Evolutionary conservation across 2,113 vertebrate species (phyloP).

Genomic region (Plotosus lineatus): DNA sequence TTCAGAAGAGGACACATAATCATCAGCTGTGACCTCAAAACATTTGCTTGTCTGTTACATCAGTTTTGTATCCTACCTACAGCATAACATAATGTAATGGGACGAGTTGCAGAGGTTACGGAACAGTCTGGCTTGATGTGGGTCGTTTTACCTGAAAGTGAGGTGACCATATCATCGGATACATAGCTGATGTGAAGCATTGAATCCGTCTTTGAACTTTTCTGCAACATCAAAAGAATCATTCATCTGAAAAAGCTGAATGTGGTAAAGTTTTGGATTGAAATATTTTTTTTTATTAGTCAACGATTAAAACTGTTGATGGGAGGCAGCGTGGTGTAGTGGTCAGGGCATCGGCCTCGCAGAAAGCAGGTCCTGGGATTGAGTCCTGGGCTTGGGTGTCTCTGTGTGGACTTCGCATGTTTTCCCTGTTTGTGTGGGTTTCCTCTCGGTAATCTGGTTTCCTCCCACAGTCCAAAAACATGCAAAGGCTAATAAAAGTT

Average conservation of each 20-base stretch:
- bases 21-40: neutral
- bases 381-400: no score
- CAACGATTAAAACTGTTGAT: no score
- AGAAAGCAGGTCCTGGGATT: no score
- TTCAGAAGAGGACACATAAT: conserved; percentile 2
- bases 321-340: no score
- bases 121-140: neutral
- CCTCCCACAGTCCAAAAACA: no score
- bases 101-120: neutral
- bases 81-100: neutral
- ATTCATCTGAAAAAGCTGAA: neutral
- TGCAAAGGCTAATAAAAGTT: no score
- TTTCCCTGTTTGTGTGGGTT: no score
- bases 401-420: no score
- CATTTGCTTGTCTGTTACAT: neutral
- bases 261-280: neutral
- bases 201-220: no score
- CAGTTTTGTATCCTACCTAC: conserved; percentile 8
- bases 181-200: neutral
- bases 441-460: no score
- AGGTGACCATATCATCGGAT: neutral
- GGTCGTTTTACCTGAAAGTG: neutral
- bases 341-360: no score
- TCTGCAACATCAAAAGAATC: neutral
- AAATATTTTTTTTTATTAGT: no score